phyloP scores from a whole-genome alignment of 2,888 invertebrate species.

The Teleogryllus oceanicus region DNA sequence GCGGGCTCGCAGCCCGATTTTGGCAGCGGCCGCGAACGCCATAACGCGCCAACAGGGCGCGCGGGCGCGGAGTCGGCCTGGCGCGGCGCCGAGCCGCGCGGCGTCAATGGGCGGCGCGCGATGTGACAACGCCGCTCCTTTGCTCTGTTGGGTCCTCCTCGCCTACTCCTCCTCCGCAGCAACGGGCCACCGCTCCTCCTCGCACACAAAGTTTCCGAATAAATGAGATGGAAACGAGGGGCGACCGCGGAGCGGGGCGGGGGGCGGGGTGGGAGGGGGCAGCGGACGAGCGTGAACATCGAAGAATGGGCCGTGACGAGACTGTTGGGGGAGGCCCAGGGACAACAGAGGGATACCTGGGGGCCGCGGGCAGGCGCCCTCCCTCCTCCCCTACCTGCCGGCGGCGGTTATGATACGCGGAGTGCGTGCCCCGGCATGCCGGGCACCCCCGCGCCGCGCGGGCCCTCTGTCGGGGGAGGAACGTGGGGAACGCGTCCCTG shows the following conservation, averaged over 20 bases:
- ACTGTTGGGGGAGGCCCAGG: background rate
- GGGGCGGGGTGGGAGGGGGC: background rate
- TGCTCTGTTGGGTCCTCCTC: background rate
- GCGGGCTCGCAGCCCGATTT: too few relatives aligned
- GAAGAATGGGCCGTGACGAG: background rate
- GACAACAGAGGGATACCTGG: constrained; percentile 10
- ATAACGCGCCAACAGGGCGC: too few relatives aligned
- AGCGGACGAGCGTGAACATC: background rate
- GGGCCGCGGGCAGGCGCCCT: background rate
- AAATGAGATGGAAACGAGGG: constrained; percentile 1
- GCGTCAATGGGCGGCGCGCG: background rate
- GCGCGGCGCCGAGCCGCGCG: background rate
- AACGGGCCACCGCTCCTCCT: background rate
- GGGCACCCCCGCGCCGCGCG: background rate
- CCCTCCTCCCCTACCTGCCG: background rate
- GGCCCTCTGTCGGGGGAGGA: background rate
- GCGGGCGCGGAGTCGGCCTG: too few relatives aligned
- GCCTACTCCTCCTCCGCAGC: background rate
- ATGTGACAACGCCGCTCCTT: background rate
- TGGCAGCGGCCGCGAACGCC: too few relatives aligned
- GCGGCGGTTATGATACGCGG: constrained; percentile 7
- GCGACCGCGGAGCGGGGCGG: background rate
- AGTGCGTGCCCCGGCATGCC: constrained; percentile 3
- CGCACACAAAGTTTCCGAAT: background rate
- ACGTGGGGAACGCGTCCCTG: background rate